These are phyloP conservation scores for Myanophis thanlyinensis DNA, from an alignment of 2,113 vertebrate genomes.

Conservation along the genomic window DNA sequence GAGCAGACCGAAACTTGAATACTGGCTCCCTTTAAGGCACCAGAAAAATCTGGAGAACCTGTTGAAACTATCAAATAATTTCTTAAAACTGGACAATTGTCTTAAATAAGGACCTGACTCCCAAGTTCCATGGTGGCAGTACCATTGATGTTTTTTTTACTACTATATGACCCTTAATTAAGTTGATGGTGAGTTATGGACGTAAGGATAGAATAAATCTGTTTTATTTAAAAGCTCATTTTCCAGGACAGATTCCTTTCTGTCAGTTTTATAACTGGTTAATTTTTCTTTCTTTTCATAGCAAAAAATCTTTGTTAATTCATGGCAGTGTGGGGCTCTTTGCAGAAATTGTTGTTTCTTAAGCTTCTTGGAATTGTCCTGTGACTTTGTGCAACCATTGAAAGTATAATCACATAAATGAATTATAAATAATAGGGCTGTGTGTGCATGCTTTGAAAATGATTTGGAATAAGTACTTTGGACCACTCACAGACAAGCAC, in stretches of 20 bases:
- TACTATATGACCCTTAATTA: not conserved
- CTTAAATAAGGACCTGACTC: not conserved
- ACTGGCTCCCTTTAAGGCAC: not conserved
- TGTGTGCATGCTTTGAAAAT: not conserved
- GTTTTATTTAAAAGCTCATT: not conserved
- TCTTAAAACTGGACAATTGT: not conserved
- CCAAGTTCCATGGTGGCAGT: not conserved
- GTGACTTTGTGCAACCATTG: not conserved
- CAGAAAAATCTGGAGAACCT: not conserved
- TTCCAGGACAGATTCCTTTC: not conserved
- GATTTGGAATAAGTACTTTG: not conserved
- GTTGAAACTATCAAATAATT: not conserved
- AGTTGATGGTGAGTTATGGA: not conserved
- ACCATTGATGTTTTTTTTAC: not conserved
- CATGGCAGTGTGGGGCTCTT: not conserved
- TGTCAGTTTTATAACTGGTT: not conserved
- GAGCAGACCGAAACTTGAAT: not conserved
- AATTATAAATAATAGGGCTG: not conserved
- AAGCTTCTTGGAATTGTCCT: not conserved
- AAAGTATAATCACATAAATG: not conserved
- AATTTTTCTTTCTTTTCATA: not conserved
- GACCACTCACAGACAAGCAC: not conserved
- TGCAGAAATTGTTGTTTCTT: not conserved
- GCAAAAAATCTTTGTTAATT: not conserved
- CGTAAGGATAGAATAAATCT: not conserved